Evolutionary conservation across 2,888 invertebrate genomes (phyloP), one percentile per base, ranked within the genome.

Genomic region (Pantelozetes paolii): DNA sequence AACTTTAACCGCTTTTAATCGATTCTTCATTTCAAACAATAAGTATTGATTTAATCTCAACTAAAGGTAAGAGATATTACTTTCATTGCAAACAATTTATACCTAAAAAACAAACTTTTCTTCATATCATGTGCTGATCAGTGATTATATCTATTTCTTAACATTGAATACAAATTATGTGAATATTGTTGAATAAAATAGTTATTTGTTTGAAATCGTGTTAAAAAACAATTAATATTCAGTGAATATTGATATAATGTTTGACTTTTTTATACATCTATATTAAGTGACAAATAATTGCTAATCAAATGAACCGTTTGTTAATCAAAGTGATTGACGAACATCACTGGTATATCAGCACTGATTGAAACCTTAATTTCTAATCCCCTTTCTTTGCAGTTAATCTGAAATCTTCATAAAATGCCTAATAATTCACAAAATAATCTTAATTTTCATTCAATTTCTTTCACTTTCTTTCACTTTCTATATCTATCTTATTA

Each of bases 321-420:
- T 64, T 64, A 64, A 64, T 32, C 62, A 64, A 64, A 64, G n/a
- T n/a, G 11, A 36, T 64, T 64, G 36, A 36, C 18, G 23, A 20
- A 32, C n/a, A 32, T 64, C 36, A 64, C 32, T 64, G 62, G 36
- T 30, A 59, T 48, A 54, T 64, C 62, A 64, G 62, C 62, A 64
- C 62, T 64, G 36, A 64, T 64, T 18, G 20, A 18, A 30, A 30
- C n/a, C 15, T 32, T 64, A 15, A 20, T n/a, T 15, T 36, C 20
- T 64, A 64, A 64, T 64, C 62, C 62, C 62, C 36, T 64, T 36
- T 36, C 36, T 36, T 64, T 64, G 18, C 62, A 64, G 62, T 64
- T 20, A 64, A 15, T 36, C n/a, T 20, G 20, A 20, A 59, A 59
- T 59, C 59, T 59, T 59, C 32, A 30, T 30, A 48, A 48, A 48